Conservation (phyloP, 2,113 vertebrate genomes). For the Atlantisia rogersi region DNA sequence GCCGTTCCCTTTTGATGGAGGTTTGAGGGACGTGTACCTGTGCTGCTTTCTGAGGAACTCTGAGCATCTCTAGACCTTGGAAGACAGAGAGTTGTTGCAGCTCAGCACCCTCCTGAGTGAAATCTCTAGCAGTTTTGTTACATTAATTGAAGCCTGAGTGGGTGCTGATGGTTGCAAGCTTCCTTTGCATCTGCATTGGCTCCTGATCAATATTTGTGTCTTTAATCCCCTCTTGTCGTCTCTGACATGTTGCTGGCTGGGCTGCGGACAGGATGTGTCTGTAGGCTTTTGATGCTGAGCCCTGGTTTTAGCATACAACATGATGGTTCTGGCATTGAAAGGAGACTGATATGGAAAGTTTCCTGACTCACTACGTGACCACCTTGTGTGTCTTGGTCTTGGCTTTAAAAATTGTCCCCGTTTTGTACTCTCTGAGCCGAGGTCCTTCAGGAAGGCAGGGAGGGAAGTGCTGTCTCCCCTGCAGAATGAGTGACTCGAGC, state of each 20-base stretch:
- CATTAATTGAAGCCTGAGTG: conserved; percentile 25
- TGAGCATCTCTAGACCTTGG: background rate
- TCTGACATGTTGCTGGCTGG: background rate
- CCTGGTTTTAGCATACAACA: background rate
- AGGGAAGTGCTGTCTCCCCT: background rate
- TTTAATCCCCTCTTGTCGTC: background rate
- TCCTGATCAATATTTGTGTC: conserved; percentile 35
- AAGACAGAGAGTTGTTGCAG: background rate
- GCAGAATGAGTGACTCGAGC: background rate
- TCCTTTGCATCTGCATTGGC: conserved; percentile 11
- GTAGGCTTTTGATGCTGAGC: background rate
- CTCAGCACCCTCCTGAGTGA: background rate
- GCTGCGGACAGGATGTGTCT: background rate
- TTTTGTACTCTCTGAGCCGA: background rate
- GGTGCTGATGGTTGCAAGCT: background rate
- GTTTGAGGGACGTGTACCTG: background rate
- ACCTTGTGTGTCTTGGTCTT: background rate
- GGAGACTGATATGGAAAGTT: background rate
- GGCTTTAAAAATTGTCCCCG: background rate
- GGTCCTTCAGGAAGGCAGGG: background rate
- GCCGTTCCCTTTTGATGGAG: background rate
- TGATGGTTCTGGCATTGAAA: background rate
- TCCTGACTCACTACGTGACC: background rate
- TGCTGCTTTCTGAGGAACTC: background rate
- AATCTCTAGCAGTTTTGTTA: background rate